Conservation (phyloP, 2,113 vertebrate genomes). For the Pollimyrus isidori region DNA sequence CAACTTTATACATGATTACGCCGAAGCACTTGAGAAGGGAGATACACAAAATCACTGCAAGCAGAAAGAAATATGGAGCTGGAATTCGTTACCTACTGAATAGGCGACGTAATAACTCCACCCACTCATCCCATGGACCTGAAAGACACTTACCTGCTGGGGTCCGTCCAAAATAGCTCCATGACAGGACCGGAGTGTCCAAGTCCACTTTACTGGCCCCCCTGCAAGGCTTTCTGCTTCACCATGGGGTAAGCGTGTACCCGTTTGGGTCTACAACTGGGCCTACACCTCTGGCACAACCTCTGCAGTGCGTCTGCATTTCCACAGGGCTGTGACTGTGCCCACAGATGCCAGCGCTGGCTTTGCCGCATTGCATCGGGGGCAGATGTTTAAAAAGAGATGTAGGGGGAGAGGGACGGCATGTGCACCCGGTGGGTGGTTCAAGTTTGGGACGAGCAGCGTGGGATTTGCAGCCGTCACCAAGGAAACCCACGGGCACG, state of each 20-base stretch:
- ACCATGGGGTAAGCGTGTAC: neutral
- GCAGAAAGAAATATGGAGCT: neutral
- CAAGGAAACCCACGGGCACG: neutral
- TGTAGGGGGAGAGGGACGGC: neutral
- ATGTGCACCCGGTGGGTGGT: neutral
- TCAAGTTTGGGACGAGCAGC: neutral
- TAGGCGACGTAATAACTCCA: neutral
- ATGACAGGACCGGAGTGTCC: neutral
- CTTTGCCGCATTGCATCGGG: neutral
- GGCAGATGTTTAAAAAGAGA: neutral
- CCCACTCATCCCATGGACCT: neutral
- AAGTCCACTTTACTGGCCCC: neutral
- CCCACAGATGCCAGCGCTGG: neutral
- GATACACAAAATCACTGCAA: neutral
- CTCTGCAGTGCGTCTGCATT: neutral
- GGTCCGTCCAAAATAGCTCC: neutral
- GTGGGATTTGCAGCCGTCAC: neutral
- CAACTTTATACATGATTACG: neutral
- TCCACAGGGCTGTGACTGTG: neutral
- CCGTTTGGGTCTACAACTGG: neutral
- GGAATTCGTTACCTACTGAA: neutral
- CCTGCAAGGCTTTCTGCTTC: neutral
- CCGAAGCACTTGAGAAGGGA: neutral
- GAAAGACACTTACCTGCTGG: neutral
- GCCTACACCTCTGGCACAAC: neutral